Base-by-base conservation (phyloP, 2,888 invertebrate genomes). In the Drosophila villosipedis region DNA sequence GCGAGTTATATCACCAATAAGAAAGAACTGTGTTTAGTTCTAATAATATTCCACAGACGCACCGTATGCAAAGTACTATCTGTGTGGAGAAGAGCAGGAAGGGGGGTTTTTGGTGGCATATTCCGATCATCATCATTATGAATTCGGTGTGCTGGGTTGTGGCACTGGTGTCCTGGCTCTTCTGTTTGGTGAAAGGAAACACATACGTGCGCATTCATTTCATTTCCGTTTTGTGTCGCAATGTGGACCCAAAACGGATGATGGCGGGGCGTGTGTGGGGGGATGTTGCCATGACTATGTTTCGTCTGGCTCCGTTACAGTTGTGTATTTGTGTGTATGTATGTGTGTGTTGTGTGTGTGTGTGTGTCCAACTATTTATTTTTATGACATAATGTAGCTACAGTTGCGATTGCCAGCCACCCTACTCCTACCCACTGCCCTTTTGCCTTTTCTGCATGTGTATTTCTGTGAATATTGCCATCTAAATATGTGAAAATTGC, bases 401-500 rank as follows among this genome's bases (percentile, higher is more conserved):
- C 80, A 78, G 76, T 72, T 78, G 50, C 59, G 71, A 76, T 54
- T 75, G 61, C 71, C 39, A 60, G 37, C 22, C 30, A 6, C 68
- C 62, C 61, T n/a, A 22, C 53, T n/a, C 31, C 22, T 6, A 12
- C 22, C 22, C 43, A 43, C 43, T 16, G n/a, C 12, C 12, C 37
- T 10, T 6, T 55, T 28, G 19, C 19, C 58, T 25, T 25, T 68
- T 57, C 19, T 30, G 39, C 39, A 57, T 57, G 63, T 53, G 54
- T 55, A 50, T 63, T 62, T 60, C 69, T 76, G 64, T 68, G 75
- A 84, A 76, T 76, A 83, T 73, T 84, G 74, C 80, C 85, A 82
- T 85, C 83, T 83, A 87, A 85, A 83, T 84, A 85, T 85, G 87
- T 87, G 87, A 86, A 88, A 87, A 87, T 88, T 87, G 87, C 88